Conservation (phyloP, 1,140 invertebrate species). For the Ostrea edulis region DNA sequence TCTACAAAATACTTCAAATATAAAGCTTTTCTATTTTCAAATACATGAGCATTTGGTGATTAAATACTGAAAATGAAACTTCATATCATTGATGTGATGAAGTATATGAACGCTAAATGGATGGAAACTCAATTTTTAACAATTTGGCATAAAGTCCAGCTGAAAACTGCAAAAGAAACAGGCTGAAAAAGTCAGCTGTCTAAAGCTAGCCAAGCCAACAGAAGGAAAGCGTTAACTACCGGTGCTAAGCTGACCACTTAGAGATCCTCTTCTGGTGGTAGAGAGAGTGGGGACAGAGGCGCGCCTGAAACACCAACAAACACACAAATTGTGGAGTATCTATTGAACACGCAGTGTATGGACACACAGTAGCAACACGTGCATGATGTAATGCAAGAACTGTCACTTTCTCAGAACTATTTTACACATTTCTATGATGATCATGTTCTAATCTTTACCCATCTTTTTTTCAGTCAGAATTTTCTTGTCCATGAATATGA, state of each 20-base stretch:
- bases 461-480: not conserved
- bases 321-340: conserved; percentile 12
- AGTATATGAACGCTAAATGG: not conserved
- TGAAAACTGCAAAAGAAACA: conserved; percentile 16
- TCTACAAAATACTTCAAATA: no score
- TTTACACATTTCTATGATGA: no score
- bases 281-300: conserved; percentile 13
- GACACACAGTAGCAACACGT: not conserved
- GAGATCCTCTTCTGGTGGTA: conserved; percentile 17
- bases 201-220: conserved; percentile 37
- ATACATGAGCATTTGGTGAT: no score
- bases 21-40: no score
- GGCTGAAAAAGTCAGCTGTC: conserved; percentile 29
- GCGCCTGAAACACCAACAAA: conserved; percentile 22
- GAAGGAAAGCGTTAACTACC: conserved; percentile 27
- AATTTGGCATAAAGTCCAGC: conserved; percentile 2
- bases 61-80: not conserved
- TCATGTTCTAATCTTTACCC: not conserved
- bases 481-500: not conserved
- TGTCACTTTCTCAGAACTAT: not conserved
- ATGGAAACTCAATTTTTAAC: not conserved
- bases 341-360: not conserved
- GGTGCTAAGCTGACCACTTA: conserved; percentile 2
- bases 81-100: not conserved
- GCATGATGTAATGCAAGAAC: not conserved